A percentile compares a stretch with the other conserved stretches of the same genome.
phyloP scores from a whole-genome alignment of 2,113 vertebrate genomes.

The Tragelaphus strepsiceros region DNA sequence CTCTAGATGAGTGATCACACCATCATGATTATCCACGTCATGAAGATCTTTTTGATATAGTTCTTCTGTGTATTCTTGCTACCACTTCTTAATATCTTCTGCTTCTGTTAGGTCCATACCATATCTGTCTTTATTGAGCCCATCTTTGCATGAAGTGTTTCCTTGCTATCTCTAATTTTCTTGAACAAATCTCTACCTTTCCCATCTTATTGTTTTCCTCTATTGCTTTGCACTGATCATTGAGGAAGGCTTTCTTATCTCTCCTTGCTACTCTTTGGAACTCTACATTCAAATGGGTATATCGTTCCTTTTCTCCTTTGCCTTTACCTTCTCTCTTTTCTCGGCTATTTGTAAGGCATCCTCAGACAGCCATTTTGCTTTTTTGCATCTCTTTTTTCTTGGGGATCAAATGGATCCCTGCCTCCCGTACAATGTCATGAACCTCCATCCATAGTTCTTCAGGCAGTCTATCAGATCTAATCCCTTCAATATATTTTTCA shows the following conservation, averaged over 20 bases:
- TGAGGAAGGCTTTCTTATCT: background rate
- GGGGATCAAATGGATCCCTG: background rate
- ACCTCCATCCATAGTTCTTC: background rate
- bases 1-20: background rate
- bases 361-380: background rate
- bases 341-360: background rate
- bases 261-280: background rate
- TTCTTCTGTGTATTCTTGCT: background rate
- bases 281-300: background rate
- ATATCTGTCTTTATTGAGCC: background rate
- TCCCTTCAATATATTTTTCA: background rate
- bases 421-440: background rate
- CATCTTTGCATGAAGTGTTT: background rate
- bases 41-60: background rate
- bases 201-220: background rate
- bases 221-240: background rate
- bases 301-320: background rate
- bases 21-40: background rate
- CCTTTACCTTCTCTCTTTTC: background rate
- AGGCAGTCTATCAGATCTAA: background rate
- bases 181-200: background rate
- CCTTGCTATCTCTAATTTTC: background rate
- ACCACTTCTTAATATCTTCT: background rate
- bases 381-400: background rate
- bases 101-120: background rate